phyloP scores from a whole-genome alignment of 64 coral and sea anemone genomes.

The Cladopsammia gracilis region DNA sequence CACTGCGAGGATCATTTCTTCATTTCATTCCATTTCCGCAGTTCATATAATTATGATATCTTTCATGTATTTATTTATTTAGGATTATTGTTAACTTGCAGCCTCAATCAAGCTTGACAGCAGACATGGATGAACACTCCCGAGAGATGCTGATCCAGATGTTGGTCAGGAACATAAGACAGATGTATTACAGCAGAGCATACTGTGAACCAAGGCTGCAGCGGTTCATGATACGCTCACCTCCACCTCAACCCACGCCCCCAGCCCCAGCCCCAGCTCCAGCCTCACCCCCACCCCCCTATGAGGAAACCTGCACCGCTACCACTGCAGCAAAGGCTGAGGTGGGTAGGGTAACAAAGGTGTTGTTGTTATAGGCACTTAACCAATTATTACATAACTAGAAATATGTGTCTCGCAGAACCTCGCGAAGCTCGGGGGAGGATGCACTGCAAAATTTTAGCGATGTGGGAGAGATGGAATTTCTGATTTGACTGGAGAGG shows the following conservation, averaged over 20 bases:
- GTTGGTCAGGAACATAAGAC: conserved; percentile 23
- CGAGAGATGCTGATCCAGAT: conserved; percentile 12
- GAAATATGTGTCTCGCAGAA: too few relatives aligned
- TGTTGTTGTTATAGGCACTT: too few relatives aligned
- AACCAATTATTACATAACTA: too few relatives aligned
- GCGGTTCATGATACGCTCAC: conserved; percentile 25
- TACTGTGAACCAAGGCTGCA: conserved; percentile 25
- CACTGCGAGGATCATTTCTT: too few relatives aligned
- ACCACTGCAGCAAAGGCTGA: not conserved
- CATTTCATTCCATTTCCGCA: too few relatives aligned
- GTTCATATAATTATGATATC: too few relatives aligned
- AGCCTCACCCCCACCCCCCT: not conserved
- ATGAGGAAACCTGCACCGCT: not conserved
- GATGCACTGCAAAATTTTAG: too few relatives aligned
- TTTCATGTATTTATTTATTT: not conserved
- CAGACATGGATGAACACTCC: conserved; percentile 7
- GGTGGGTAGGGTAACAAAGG: not conserved
- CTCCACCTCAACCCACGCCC: not conserved
- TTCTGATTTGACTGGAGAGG: too few relatives aligned
- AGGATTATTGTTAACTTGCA: conserved; percentile 4
- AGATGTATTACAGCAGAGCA: conserved; percentile 49
- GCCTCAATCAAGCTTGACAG: conserved; percentile 10
- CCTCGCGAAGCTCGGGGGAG: too few relatives aligned
- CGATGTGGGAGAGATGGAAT: too few relatives aligned
- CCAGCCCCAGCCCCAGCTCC: not conserved